Percentiles rank a stretch among this genome's conserved stretches.
These are phyloP conservation scores for Periophthalmodon schlosseri DNA, from an alignment of 2,113 vertebrate species.

Conservation along the genomic window DNA sequence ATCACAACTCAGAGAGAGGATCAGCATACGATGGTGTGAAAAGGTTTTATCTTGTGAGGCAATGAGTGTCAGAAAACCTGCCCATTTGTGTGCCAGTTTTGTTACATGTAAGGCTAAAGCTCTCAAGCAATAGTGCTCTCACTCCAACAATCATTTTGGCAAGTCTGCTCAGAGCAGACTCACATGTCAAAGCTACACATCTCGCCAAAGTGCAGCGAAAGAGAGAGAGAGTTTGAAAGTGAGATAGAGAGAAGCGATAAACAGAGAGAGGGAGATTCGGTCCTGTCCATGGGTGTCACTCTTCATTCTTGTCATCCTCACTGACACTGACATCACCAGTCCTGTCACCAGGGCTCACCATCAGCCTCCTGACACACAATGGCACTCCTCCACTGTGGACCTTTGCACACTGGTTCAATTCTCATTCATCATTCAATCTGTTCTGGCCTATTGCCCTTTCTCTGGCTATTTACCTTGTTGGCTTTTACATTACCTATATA, in stretches of 20 bases:
- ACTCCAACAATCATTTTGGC: slow-evolving; percentile 65
- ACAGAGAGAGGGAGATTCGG: slow-evolving; percentile 32
- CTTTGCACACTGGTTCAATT: background rate
- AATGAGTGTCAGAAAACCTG: slow-evolving; percentile 26
- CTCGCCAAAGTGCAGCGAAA: slow-evolving; percentile 45
- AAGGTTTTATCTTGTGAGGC: slow-evolving; percentile 27
- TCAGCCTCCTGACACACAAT: slow-evolving; percentile 48
- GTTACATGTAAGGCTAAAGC: slow-evolving; percentile 37
- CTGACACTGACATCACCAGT: slow-evolving; percentile 66
- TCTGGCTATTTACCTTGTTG: slow-evolving; percentile 19
- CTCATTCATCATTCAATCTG: slow-evolving; percentile 36
- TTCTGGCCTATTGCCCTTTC: slow-evolving; percentile 31
- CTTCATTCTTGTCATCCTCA: slow-evolving; percentile 48
- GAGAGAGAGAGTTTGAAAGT: slow-evolving; percentile 15
- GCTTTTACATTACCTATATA: background rate
- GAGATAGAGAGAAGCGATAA: slow-evolving; percentile 21
- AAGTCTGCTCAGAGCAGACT: slow-evolving; percentile 66
- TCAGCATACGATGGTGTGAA: slow-evolving; percentile 22
- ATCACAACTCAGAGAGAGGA: slow-evolving; percentile 52
- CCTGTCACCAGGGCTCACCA: slow-evolving; percentile 66
- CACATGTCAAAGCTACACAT: slow-evolving; percentile 69
- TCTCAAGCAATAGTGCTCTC: slow-evolving; percentile 58
- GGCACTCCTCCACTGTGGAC: slow-evolving; percentile 22
- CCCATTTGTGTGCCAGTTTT: slow-evolving; percentile 50
- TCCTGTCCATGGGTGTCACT: slow-evolving; percentile 61